Conservation (phyloP, 2,113 vertebrate genomes). For the Hucho hucho region DNA sequence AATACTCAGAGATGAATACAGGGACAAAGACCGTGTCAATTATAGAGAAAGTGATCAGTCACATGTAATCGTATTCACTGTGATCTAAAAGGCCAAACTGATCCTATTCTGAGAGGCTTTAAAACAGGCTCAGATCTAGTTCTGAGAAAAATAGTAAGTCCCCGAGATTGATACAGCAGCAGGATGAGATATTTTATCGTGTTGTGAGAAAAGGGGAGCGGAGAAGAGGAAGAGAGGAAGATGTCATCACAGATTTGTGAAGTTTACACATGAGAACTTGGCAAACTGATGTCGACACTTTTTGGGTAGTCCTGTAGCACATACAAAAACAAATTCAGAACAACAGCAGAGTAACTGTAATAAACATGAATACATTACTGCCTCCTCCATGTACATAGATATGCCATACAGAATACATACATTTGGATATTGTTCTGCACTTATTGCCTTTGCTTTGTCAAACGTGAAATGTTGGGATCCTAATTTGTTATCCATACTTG, state of each 20-base stretch:
- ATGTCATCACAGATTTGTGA: neutral
- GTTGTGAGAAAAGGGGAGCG: too few species aligned
- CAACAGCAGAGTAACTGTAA: neutral
- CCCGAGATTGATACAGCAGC: too few species aligned
- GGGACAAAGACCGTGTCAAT: neutral
- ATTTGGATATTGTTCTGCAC: too few species aligned
- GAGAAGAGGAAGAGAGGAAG: too few species aligned
- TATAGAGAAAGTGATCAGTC: neutral
- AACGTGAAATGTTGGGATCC: neutral
- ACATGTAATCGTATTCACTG: too few species aligned
- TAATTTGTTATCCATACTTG: too few species aligned
- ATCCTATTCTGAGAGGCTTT: too few species aligned
- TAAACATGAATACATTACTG: neutral
- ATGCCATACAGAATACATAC: neutral
- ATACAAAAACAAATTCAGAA: neutral
- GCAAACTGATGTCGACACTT: slow-evolving; percentile 70
- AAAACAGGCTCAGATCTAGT: too few species aligned
- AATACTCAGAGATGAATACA: neutral
- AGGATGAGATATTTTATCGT: too few species aligned
- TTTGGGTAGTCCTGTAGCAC: slow-evolving; percentile 67
- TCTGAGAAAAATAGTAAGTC: too few species aligned
- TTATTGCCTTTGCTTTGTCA: too few species aligned
- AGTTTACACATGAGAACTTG: slow-evolving; percentile 40
- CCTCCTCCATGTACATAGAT: neutral
- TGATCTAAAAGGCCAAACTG: too few species aligned